Evolutionary conservation across 1,140 invertebrate species (phyloP).

Genomic region (Lutraria rhynchaena): DNA sequence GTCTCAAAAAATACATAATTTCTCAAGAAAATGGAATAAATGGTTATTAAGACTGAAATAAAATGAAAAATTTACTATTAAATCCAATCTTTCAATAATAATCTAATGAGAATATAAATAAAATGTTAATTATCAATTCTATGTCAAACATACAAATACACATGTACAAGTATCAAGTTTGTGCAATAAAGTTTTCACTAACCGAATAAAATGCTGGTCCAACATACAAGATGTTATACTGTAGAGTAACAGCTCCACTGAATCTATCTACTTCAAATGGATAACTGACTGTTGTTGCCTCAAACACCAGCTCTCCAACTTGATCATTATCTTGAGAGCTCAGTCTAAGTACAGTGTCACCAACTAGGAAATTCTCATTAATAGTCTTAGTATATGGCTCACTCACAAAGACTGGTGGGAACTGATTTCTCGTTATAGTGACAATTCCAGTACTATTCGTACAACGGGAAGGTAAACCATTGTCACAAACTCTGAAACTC

Average conservation of each 20-base stretch:
- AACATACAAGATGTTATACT: conserved; percentile 41
- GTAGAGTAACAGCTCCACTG: conserved; percentile 60
- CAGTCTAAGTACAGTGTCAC: conserved; percentile 35
- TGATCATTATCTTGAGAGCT: conserved; percentile 60
- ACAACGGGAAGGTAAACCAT: conserved; percentile 61
- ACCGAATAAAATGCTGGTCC: conserved; percentile 41
- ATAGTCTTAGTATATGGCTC: conserved; percentile 59
- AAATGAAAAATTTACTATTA: too few relatives aligned
- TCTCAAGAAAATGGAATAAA: too few relatives aligned
- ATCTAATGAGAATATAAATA: too few relatives aligned
- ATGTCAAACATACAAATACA: too few relatives aligned
- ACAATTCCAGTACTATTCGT: conserved; percentile 56
- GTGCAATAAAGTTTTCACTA: too few relatives aligned
- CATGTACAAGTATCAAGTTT: too few relatives aligned
- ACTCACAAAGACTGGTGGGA: conserved; percentile 59
- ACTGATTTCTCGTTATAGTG: conserved; percentile 57
- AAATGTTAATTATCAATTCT: too few relatives aligned
- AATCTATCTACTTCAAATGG: conserved; percentile 61
- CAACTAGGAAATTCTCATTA: conserved; percentile 28
- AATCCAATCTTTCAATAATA: too few relatives aligned
- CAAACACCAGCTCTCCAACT: conserved; percentile 61
- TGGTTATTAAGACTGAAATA: too few relatives aligned
- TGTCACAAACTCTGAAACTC: conserved; percentile 61
- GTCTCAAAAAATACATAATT: too few relatives aligned
- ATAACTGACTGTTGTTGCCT: conserved; percentile 42